A percentile compares a stretch with the other conserved stretches of the same genome.
Evolutionary conservation across 2,888 invertebrate genomes (phyloP).

Genomic region (Drosophila robusta): DNA sequence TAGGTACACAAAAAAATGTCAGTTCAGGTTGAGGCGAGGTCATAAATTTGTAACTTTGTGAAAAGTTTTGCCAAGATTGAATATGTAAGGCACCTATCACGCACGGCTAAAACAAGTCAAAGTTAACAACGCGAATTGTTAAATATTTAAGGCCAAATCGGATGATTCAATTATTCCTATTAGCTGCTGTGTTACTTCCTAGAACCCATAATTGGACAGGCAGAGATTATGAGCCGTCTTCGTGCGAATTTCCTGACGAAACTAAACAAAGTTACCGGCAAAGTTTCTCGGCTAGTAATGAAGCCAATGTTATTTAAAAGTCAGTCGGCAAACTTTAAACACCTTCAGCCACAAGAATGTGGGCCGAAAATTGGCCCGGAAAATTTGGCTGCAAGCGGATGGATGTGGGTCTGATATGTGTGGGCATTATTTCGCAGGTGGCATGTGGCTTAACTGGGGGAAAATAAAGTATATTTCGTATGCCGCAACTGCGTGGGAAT

Average conservation of each 20-base stretch:
- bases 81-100: background rate
- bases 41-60: conserved; percentile 28
- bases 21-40: conserved; percentile 30
- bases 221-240: conserved; percentile 19
- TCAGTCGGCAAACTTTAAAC: conserved; percentile 60
- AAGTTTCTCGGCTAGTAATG: conserved; percentile 46
- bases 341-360: conserved; percentile 42
- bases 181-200: conserved; percentile 1
- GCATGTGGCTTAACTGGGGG: no score
- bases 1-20: conserved; percentile 15
- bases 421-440: background rate
- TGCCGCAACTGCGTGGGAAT: conserved; percentile 13
- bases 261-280: conserved; percentile 30
- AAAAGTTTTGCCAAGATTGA: conserved; percentile 12
- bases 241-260: conserved; percentile 30
- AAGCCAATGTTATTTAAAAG: conserved; percentile 58
- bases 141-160: conserved; percentile 11
- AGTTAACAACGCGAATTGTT: conserved; percentile 1
- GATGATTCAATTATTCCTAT: conserved; percentile 9
- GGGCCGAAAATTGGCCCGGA: conserved; percentile 25
- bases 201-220: conserved; percentile 1
- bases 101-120: background rate
- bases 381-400: no score
- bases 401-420: background rate
- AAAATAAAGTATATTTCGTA: background rate